Conservation (phyloP, 2,797 vertebrate species). For the Danio albolineatus region DNA sequence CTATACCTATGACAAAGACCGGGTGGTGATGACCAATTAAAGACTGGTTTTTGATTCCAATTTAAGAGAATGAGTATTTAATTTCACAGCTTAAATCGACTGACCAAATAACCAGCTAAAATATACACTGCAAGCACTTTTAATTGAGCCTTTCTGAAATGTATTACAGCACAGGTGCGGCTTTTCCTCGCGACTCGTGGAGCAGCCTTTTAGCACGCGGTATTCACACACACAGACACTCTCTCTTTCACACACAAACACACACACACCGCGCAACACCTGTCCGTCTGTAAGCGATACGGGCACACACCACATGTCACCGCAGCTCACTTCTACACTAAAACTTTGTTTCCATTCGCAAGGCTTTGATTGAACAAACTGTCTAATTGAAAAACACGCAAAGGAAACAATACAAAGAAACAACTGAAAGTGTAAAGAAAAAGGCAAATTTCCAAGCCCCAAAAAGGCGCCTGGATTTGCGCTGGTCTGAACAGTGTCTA, state of each 20-base stretch:
- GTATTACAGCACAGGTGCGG: conserved; percentile 39
- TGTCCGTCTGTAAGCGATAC: conserved; percentile 48
- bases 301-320: conserved; percentile 38
- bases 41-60: neutral
- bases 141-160: conserved; percentile 1
- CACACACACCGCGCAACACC: conserved; percentile 33
- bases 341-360: conserved; percentile 40
- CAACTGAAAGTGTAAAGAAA: neutral
- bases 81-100: neutral
- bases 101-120: neutral
- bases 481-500: neutral
- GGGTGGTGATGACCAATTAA: neutral
- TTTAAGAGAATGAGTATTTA: neutral
- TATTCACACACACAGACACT: neutral
- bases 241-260: neutral
- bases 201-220: conserved; percentile 41
- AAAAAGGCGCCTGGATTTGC: neutral
- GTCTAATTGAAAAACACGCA: neutral
- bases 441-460: neutral
- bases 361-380: conserved; percentile 22
- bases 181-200: conserved; percentile 14
- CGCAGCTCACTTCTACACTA: conserved; percentile 25
- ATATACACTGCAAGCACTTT: neutral
- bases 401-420: conserved; percentile 22
- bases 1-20: conserved; percentile 12